Conservation (phyloP, 2,888 invertebrate species). For the Limnephilus rhombicus region DNA sequence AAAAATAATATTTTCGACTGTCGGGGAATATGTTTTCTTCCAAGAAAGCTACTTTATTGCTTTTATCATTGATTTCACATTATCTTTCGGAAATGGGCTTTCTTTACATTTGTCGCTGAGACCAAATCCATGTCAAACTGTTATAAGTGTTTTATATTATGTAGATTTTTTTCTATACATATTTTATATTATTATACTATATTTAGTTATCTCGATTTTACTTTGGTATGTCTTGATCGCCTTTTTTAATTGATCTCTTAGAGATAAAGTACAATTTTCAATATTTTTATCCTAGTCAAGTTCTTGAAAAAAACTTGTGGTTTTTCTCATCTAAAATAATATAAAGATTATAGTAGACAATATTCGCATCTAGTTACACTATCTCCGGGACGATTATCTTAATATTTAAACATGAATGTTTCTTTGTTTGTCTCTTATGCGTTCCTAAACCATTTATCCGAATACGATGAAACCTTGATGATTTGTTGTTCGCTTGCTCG, state of each 20-base stretch:
- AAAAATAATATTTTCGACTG: neutral
- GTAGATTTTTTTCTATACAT: neutral
- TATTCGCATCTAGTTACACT: no score
- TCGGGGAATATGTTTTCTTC: neutral
- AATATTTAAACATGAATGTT: no score
- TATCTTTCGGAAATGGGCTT: neutral
- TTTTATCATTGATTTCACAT: neutral
- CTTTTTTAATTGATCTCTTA: neutral
- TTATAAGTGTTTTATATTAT: constrained; percentile 4
- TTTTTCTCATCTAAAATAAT: neutral
- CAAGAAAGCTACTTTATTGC: neutral
- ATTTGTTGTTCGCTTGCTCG: no score
- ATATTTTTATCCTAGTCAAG: neutral
- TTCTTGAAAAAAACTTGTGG: neutral
- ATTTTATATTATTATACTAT: neutral
- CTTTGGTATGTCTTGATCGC: neutral
- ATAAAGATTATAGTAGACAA: no score
- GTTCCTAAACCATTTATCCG: no score
- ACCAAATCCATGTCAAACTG: neutral
- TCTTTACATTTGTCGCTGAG: neutral
- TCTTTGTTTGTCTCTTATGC: no score
- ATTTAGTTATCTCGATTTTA: neutral
- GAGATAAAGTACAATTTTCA: no score
- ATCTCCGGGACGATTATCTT: no score
- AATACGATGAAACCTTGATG: no score